These are phyloP conservation scores for Meteorus sp. DNA, from an alignment of 1,140 invertebrate species.

Conservation along the genomic window DNA sequence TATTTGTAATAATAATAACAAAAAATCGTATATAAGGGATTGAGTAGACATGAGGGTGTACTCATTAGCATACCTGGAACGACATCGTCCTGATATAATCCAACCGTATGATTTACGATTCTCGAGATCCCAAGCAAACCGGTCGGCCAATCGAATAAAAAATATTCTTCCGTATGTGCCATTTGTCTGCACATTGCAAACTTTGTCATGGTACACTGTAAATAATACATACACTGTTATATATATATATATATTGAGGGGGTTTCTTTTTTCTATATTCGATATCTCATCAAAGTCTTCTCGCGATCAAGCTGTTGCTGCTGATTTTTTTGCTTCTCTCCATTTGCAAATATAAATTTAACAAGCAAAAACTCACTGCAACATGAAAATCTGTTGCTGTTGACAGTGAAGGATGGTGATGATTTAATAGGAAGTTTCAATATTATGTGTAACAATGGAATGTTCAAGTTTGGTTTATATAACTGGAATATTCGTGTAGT, in stretches of 20 bases:
- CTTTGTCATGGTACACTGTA: no score
- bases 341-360: background rate
- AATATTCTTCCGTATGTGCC: slow-evolving; percentile 16
- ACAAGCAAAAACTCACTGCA: slow-evolving; percentile 3
- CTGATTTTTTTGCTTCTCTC: background rate
- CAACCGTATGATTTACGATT: slow-evolving; percentile 46
- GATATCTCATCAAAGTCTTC: background rate
- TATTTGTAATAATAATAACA: no score
- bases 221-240: no score
- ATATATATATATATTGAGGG: no score
- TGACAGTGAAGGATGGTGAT: background rate
- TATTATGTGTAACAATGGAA: no score
- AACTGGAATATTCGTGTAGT: no score
- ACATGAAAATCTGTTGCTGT: background rate
- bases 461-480: no score
- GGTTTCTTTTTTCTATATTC: no score
- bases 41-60: slow-evolving; percentile 24
- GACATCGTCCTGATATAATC: slow-evolving; percentile 34
- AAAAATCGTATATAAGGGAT: background rate
- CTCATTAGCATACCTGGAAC: slow-evolving; percentile 42
- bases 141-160: slow-evolving; percentile 43
- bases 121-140: slow-evolving; percentile 33
- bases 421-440: no score
- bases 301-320: background rate
- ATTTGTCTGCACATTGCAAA: slow-evolving; percentile 6